Evolutionary conservation across 2,888 invertebrate species (phyloP), one percentile per base, ranked within the genome.

Genomic region (Tetanocera ferruginea): DNA sequence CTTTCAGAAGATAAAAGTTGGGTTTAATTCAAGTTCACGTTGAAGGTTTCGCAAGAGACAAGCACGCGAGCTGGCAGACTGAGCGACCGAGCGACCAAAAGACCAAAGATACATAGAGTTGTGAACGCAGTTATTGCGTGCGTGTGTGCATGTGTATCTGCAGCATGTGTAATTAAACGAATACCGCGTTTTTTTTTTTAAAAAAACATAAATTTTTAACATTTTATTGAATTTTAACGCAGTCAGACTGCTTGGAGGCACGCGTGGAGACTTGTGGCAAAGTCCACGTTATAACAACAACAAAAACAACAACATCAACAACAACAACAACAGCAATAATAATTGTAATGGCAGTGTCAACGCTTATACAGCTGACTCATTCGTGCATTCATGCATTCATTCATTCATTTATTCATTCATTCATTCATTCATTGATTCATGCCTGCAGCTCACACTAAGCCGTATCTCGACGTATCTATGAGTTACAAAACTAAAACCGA

Each of bases 21-120:
- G 28, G 57, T 14, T 28, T 23, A 19, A 62, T 52, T 55, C 75
- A 75, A 75, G 75, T 66, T 75, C 75, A 75, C 11, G 75, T 67
- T 55, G 66, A 75, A 75, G 75, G 75, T 67, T 75, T 37, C 17
- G 25, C 14, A n/a, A 34, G 28, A 11, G 60, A n/a, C 23, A 14
- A 19, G 14, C 67, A 17, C 28, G 62, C 17, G 5, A 17, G 62
- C 17, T 28, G 31, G 25, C 62, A 14, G 31, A 17, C 43, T 0
- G 14, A n/a, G n/a, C n/a, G n/a, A 43, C 43, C 1, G 3, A 2
- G 0, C 4, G 57, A 60, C 25, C 19, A 23, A 55, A 6, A 1
- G 55, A 55, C 55, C 8, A 14, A 6, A 2, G 52, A 52, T n/a
- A 52, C 4, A n/a, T 14, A 3, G 52, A 23, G 19, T 1, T 14